Conservation (phyloP, 2,888 invertebrate genomes). For the Troilus luridus region DNA sequence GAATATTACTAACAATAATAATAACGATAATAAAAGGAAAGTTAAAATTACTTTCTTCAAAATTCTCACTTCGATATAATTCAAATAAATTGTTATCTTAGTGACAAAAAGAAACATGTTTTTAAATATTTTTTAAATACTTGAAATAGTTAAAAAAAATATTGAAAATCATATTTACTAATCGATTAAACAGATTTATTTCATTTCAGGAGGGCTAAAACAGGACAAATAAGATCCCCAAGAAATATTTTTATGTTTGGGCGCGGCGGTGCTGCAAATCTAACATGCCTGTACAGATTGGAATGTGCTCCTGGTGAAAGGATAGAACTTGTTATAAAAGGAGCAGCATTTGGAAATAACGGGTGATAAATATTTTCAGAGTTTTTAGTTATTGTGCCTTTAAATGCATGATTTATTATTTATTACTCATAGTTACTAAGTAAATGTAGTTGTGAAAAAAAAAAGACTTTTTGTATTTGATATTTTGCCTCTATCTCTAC, state of each 20-base stretch:
- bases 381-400: not conserved
- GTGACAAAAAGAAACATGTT: no score
- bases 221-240: slow-evolving; percentile 75
- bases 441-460: not conserved
- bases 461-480: not conserved
- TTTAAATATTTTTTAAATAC: no score
- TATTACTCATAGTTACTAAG: not conserved
- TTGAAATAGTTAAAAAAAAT: not conserved
- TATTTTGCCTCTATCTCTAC: not conserved
- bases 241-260: slow-evolving; percentile 87
- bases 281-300: slow-evolving; percentile 84
- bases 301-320: slow-evolving; percentile 74
- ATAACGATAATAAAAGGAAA: not conserved
- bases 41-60: not conserved
- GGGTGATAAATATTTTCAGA: slow-evolving; percentile 43
- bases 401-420: not conserved
- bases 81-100: no score
- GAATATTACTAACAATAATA: not conserved
- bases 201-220: slow-evolving; percentile 67
- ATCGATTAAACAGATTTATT: not conserved
- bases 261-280: slow-evolving; percentile 82
- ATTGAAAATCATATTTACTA: not conserved
- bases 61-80: not conserved
- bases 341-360: slow-evolving; percentile 79
- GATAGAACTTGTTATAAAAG: slow-evolving; percentile 78